These are phyloP conservation scores for Phasianus colchicus DNA, from an alignment of 2,113 vertebrate genomes.

Conservation along the genomic window DNA sequence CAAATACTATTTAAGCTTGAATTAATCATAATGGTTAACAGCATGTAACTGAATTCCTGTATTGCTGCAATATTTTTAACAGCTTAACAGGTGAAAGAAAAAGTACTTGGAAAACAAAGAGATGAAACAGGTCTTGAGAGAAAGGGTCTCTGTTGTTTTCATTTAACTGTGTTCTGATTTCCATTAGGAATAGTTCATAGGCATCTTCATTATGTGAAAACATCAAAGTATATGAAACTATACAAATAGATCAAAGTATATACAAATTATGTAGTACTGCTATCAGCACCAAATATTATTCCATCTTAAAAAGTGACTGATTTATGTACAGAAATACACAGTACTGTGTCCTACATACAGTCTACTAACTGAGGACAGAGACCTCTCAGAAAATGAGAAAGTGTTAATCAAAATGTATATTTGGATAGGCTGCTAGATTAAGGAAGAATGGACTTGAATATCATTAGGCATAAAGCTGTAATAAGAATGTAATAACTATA, in stretches of 20 bases:
- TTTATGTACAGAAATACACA: neutral
- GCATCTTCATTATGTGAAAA: neutral
- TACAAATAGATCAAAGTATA: neutral
- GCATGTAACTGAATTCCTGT: neutral
- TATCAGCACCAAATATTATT: neutral
- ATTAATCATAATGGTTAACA: neutral
- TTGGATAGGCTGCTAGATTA: neutral
- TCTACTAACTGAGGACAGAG: neutral
- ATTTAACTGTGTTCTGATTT: neutral
- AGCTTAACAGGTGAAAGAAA: neutral
- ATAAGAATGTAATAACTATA: fast-evolving
- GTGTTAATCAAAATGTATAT: neutral
- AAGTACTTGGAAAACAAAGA: neutral
- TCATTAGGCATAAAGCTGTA: neutral
- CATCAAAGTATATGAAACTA: neutral
- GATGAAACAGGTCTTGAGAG: neutral
- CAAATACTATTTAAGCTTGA: neutral
- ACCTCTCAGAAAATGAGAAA: neutral
- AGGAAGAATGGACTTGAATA: neutral
- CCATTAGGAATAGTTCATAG: neutral
- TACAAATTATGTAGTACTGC: neutral
- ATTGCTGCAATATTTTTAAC: neutral
- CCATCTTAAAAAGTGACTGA: neutral
- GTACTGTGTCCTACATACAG: neutral
- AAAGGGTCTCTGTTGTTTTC: neutral